Percentiles rank a stretch among this genome's conserved stretches.
These are phyloP conservation scores for Coregonus suidteri DNA, from an alignment of 2,797 vertebrate species.

Conservation along the genomic window DNA sequence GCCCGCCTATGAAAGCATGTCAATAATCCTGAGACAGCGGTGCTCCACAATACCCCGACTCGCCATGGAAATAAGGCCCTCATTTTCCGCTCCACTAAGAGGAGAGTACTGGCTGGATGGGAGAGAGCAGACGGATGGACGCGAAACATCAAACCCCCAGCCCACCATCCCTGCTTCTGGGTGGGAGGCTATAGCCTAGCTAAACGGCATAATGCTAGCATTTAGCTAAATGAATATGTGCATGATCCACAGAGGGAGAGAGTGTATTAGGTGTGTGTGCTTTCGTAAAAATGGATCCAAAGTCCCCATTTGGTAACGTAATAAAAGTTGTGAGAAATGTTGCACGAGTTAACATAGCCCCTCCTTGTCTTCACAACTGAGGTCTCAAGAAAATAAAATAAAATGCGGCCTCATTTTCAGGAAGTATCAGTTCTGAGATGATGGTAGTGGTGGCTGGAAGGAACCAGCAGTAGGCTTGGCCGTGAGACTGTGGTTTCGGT, in stretches of 20 bases:
- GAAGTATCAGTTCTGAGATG: constrained; percentile 54
- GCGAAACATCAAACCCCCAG: not conserved
- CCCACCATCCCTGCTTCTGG: not conserved
- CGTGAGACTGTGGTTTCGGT: constrained; percentile 60
- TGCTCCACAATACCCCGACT: constrained; percentile 68
- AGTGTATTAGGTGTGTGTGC: not conserved
- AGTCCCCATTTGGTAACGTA: constrained; percentile 2
- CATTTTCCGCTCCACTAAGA: constrained; percentile 60
- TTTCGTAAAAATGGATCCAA: constrained; percentile 19
- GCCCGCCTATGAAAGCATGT: constrained; percentile 79
- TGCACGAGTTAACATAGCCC: constrained; percentile 28
- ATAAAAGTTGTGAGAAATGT: constrained; percentile 30
- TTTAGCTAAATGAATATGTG: not conserved
- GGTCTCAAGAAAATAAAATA: constrained; percentile 13
- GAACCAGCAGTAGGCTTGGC: constrained; percentile 39
- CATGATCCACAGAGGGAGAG: not conserved
- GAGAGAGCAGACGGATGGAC: constrained; percentile 40
- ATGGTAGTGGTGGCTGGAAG: constrained; percentile 33
- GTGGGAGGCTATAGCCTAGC: not conserved
- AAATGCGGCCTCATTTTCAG: constrained; percentile 39
- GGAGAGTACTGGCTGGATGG: constrained; percentile 53
- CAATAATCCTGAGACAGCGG: constrained; percentile 78
- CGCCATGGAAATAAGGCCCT: constrained; percentile 63
- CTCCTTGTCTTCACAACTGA: constrained; percentile 50
- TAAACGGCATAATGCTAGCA: not conserved